Conservation (phyloP, 2,888 invertebrate species). For the Pachydiplax longipennis region DNA sequence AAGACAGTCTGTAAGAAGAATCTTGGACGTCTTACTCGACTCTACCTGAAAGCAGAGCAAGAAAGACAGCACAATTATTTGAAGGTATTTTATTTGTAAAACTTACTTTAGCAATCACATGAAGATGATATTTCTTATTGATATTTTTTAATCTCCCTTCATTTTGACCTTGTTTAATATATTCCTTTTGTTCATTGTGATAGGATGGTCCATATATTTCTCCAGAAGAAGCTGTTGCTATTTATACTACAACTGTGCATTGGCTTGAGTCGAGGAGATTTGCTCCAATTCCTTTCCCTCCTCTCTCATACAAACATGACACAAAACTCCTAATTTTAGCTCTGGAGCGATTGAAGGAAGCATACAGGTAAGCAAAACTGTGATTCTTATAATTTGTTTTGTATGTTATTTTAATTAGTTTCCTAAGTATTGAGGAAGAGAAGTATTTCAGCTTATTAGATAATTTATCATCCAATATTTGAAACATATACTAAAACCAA, state of each 20-base stretch:
- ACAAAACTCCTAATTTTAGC: constrained; percentile 97
- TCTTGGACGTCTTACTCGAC: constrained; percentile 93
- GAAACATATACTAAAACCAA: no score
- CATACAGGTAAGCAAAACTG: constrained; percentile 70
- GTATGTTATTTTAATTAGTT: background rate
- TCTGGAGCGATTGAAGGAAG: constrained; percentile 94
- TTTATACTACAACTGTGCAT: constrained; percentile 99
- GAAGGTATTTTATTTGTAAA: constrained; percentile 68
- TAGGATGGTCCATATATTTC: constrained; percentile 98
- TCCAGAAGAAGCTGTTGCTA: constrained; percentile 99
- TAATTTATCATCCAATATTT: no score
- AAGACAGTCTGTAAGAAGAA: constrained; percentile 99
- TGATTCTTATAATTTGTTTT: constrained; percentile 22
- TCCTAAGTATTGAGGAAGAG: constrained; percentile 23
- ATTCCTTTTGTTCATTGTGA: background rate
- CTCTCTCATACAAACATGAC: constrained; percentile 99
- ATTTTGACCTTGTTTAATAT: background rate
- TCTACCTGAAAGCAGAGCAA: constrained; percentile 97
- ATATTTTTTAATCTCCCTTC: no score
- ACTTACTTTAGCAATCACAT: background rate
- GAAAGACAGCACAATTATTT: constrained; percentile 99
- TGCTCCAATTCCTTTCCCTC: constrained; percentile 99
- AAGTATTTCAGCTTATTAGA: no score
- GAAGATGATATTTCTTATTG: background rate
- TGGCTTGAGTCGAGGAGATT: constrained; percentile 99